These are phyloP conservation scores for Himalopsyche japonica DNA, from an alignment of 2,888 invertebrate genomes.

Conservation along the genomic window DNA sequence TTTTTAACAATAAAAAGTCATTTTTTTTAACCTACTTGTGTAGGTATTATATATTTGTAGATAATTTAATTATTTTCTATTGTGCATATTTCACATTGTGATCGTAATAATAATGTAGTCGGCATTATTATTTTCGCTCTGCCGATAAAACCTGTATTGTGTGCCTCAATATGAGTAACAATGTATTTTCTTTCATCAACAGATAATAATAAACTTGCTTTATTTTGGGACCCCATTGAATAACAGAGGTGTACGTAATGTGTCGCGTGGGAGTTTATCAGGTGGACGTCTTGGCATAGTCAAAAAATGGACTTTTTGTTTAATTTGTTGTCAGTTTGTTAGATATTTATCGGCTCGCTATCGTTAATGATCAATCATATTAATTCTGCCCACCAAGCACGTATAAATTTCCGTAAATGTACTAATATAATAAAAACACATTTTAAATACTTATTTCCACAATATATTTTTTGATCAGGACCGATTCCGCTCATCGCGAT, in stretches of 20 bases:
- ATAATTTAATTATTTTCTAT: neutral
- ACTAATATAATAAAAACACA: no score
- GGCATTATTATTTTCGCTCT: neutral
- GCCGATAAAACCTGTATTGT: neutral
- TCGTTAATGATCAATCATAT: no score
- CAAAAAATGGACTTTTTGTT: no score
- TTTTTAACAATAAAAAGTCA: no score
- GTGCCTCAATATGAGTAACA: neutral
- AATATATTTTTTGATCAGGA: no score
- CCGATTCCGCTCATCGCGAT: no score
- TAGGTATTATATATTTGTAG: neutral
- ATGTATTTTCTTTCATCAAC: neutral
- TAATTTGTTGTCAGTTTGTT: no score
- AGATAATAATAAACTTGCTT: neutral
- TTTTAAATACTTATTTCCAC: no score
- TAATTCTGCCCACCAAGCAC: no score
- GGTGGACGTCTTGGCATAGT: neutral
- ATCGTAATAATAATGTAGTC: neutral
- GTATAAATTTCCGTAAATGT: no score
- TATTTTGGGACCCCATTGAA: neutral
- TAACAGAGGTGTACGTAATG: neutral
- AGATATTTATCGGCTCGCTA: no score
- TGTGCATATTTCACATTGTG: neutral
- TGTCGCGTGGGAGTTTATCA: neutral
- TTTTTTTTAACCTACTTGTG: neutral